Percentiles rank a stretch among this genome's conserved stretches.
phyloP scores from a whole-genome alignment of 2,888 invertebrate species.

The Orchestes rusci region DNA sequence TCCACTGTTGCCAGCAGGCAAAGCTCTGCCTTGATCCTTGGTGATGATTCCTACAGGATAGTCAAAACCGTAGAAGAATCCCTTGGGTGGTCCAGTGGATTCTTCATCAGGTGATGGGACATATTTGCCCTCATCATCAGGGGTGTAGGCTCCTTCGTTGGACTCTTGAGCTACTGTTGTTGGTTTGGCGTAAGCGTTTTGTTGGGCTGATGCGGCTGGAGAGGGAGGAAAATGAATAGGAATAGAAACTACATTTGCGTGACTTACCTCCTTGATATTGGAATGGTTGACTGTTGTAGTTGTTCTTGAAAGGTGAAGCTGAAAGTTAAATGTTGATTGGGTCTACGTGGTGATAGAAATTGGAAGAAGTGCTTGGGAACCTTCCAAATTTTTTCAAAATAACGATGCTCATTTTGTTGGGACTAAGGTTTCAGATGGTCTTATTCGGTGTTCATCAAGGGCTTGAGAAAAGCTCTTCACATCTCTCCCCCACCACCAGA shows the following conservation, averaged over 20 bases:
- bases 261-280: conserved; percentile 18
- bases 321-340: no score
- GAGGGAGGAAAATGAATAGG: neutral
- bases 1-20: conserved; percentile 26
- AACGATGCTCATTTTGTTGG: no score
- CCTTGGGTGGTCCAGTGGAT: conserved; percentile 49
- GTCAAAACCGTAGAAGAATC: conserved; percentile 66
- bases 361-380: no score
- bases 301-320: neutral
- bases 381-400: no score
- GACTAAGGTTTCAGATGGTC: no score
- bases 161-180: neutral
- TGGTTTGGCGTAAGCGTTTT: conserved; percentile 12
- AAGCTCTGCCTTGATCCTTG: conserved; percentile 34
- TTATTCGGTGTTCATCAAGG: no score
- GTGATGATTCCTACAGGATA: conserved; percentile 55
- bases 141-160: conserved; percentile 7
- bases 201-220: conserved; percentile 16
- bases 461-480: conserved; percentile 57
- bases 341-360: no score
- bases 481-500: conserved; percentile 24
- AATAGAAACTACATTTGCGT: neutral
- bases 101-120: conserved; percentile 37
- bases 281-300: conserved; percentile 5
- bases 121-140: conserved; percentile 21